Evolutionary conservation across 1,140 invertebrate genomes (phyloP).

Genomic region (Drosophila miranda): DNA sequence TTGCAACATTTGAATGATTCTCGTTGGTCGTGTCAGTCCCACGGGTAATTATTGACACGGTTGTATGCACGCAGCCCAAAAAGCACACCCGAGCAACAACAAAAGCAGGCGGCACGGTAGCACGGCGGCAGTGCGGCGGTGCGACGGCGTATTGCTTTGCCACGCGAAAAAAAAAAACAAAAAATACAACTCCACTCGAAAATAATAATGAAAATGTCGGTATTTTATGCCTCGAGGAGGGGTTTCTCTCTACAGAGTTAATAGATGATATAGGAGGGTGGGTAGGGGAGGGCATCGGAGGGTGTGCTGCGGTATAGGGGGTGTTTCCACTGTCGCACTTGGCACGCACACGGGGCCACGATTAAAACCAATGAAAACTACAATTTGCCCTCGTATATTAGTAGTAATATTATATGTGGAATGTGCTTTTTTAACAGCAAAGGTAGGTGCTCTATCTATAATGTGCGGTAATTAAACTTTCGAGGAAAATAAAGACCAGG

Average conservation of each 20-base stretch:
- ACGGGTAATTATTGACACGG: constrained; percentile 82
- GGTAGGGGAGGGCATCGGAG: constrained; percentile 5
- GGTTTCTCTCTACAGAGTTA: constrained; percentile 35
- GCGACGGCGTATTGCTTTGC: constrained; percentile 53
- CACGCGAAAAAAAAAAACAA: constrained; percentile 70
- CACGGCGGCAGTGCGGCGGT: constrained; percentile 3
- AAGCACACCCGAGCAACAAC: constrained; percentile 52
- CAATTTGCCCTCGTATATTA: constrained; percentile 72
- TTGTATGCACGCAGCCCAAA: constrained; percentile 82
- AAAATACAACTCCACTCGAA: constrained; percentile 60
- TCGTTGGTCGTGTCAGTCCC: constrained; percentile 81
- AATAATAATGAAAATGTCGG: constrained; percentile 81
- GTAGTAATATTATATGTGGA: constrained; percentile 63
- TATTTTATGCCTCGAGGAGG: constrained; percentile 38
- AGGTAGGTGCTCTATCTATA: constrained; percentile 35
- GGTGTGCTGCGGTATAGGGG: constrained; percentile 24
- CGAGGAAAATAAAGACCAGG: no score
- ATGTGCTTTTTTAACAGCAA: constrained; percentile 13
- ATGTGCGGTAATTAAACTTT: constrained; percentile 3
- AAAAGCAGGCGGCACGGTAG: constrained; percentile 39
- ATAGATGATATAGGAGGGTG: constrained; percentile 1
- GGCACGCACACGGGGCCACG: constrained; percentile 59
- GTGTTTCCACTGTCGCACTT: constrained; percentile 64
- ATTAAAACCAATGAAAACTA: constrained; percentile 81
- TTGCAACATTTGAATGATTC: constrained; percentile 81